A percentile compares a stretch with the other conserved stretches of the same genome.
Conservation (phyloP, 2,888 invertebrate species). For the Spisula solida region DNA sequence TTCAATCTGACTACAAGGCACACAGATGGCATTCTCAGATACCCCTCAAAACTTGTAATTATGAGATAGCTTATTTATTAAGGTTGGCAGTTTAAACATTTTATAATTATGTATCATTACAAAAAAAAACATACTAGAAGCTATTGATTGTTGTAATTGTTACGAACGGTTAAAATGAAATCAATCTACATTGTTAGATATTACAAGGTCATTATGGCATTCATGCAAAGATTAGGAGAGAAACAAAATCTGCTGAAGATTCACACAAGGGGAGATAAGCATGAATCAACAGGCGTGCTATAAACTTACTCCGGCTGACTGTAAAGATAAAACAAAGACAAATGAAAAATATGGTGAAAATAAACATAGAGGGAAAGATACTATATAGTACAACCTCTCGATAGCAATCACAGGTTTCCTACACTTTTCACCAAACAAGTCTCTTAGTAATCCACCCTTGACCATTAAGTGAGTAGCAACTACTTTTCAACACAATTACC, state of each 20-base stretch:
- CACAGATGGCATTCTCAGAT: too few species aligned
- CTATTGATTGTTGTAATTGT: not conserved
- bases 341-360: not conserved
- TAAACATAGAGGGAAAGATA: too few species aligned
- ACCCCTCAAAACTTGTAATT: too few species aligned
- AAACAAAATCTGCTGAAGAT: slow-evolving; percentile 10
- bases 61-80: too few species aligned
- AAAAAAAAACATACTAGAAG: too few species aligned
- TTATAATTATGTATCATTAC: not conserved
- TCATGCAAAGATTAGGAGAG: slow-evolving; percentile 10
- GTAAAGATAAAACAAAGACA: slow-evolving; percentile 50
- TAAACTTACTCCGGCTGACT: slow-evolving; percentile 73
- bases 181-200: not conserved
- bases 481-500: too few species aligned
- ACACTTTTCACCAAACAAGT: too few species aligned
- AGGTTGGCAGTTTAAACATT: not conserved
- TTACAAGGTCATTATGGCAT: not conserved
- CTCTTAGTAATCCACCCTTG: too few species aligned
- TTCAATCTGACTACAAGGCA: too few species aligned
- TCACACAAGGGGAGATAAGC: slow-evolving; percentile 19
- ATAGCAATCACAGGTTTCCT: too few species aligned
- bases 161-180: not conserved
- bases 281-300: not conserved
- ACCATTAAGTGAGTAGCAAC: too few species aligned
- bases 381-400: too few species aligned